Evolutionary conservation across 2,888 invertebrate species (phyloP), one percentile per base, ranked within the genome.

Genomic region (Catocala nupta): DNA sequence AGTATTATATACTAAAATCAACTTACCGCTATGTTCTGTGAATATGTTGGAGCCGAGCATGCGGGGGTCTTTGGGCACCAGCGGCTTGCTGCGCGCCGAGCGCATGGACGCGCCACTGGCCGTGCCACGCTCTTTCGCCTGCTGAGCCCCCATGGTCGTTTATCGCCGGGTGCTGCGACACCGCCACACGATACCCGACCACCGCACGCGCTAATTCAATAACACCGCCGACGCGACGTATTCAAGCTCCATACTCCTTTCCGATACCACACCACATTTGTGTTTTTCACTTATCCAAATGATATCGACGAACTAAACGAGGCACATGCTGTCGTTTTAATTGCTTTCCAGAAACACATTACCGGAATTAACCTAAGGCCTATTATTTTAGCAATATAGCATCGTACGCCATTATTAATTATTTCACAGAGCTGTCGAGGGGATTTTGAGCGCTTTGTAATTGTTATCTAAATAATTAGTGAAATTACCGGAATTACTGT

Each of bases 1-100:
- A 25, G 13, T 9, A 0, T n/a, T 6, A 13, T 42, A 5, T n/a
- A 25, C 9, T 10, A 6, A 54, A 25, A 49, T 11, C 10, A 4
- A 95, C 97, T 96, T 95, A 98, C 98, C 98, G 93, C 97, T 98
- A 91, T 98, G 98, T 95, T 98, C 98, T 47, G 98, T 98, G 94
- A 98, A 98, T 90, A 98, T 98, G 94, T 98, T 98, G 83, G 98
- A 97, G 85, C 97, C 97, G 84, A 97, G 96, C 83, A 96, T 96
- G 90, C 97, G 96, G 89, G 96, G 96, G 95, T 98, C 98, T 95
- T 97, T 97, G 70, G 96, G 95, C 82, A 95, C 95, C 86, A 96
- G 95, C 80, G 96, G 96, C 93, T 97, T 97, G 87, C 95, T 96
- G 85, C 97, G 96, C 68, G 96, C 95, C 74, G 96, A 96, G 86